Percentiles rank a stretch among this genome's conserved stretches.
These are phyloP conservation scores for Anthrax anthrax DNA, from an alignment of 2,888 invertebrate genomes.

Conservation along the genomic window DNA sequence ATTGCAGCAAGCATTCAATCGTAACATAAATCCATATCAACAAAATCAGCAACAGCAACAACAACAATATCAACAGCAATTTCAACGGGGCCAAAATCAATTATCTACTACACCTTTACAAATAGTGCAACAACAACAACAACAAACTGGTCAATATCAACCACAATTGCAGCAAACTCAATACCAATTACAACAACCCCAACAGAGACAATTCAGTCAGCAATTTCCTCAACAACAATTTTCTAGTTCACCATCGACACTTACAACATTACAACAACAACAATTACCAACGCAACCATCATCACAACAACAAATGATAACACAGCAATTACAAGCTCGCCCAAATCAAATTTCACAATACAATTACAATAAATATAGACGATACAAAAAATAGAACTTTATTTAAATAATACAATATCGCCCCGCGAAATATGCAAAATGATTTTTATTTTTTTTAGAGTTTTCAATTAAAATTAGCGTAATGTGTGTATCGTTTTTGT, in stretches of 20 bases:
- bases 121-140: slow-evolving; percentile 10
- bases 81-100: slow-evolving; percentile 14
- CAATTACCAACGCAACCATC: slow-evolving; percentile 21
- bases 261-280: slow-evolving; percentile 15
- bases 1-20: slow-evolving; percentile 15
- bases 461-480: too few species aligned
- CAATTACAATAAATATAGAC: slow-evolving; percentile 29
- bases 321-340: slow-evolving; percentile 28
- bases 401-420: too few species aligned
- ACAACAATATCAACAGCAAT: slow-evolving; percentile 15
- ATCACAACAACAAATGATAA: slow-evolving; percentile 21
- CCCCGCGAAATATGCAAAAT: too few species aligned
- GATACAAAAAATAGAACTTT: slow-evolving; percentile 28
- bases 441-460: too few species aligned
- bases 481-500: too few species aligned
- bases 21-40: slow-evolving; percentile 29
- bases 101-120: slow-evolving; percentile 21
- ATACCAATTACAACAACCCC: slow-evolving; percentile 16
- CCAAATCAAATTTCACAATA: slow-evolving; percentile 29
- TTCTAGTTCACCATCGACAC: too few species aligned
- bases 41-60: slow-evolving; percentile 22
- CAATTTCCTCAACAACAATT: slow-evolving; percentile 17
- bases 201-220: slow-evolving; percentile 11
- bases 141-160: slow-evolving; percentile 27
- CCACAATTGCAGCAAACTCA: slow-evolving; percentile 17